Conservation (phyloP, 1,140 invertebrate genomes). For the Drosophila nikananu region DNA sequence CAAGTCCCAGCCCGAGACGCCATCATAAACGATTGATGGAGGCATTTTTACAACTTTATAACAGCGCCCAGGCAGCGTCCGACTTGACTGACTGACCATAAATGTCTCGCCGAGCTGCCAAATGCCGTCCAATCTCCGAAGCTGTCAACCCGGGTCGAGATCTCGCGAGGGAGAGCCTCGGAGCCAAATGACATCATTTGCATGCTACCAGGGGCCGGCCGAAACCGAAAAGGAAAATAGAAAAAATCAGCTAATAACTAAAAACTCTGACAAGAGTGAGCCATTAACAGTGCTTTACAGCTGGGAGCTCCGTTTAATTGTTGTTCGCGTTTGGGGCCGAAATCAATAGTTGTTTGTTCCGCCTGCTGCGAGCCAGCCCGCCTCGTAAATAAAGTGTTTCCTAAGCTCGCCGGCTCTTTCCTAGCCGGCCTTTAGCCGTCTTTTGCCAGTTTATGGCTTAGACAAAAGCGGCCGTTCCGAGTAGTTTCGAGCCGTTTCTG, state of each 20-base stretch:
- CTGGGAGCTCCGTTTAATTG: conserved; percentile 72
- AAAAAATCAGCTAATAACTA: conserved; percentile 4
- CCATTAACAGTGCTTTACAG: conserved; percentile 76
- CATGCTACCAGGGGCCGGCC: conserved; percentile 40
- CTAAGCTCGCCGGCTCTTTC: conserved; percentile 19
- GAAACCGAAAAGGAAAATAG: neutral
- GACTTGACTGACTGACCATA: conserved; percentile 54
- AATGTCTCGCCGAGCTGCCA: conserved; percentile 61
- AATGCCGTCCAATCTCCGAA: conserved; percentile 52
- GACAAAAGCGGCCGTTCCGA: conserved; percentile 72
- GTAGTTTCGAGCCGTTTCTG: conserved; percentile 40
- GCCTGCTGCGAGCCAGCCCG: conserved; percentile 65
- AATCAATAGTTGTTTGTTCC: conserved; percentile 72
- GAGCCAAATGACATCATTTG: conserved; percentile 69
- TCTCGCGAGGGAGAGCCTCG: conserved; percentile 27
- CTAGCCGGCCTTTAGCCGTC: conserved; percentile 26
- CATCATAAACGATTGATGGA: conserved; percentile 75
- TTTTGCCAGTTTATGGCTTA: conserved; percentile 59
- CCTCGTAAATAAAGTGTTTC: conserved; percentile 72
- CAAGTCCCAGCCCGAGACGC: conserved; percentile 24
- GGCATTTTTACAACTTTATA: conserved; percentile 74
- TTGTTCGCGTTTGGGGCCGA: conserved; percentile 48
- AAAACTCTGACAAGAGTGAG: conserved; percentile 47
- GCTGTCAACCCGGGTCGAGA: conserved; percentile 53
- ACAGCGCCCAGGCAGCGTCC: conserved; percentile 33